These are phyloP conservation scores for Tetranychus truncatus DNA, from an alignment of 2,888 invertebrate genomes.

Conservation along the genomic window DNA sequence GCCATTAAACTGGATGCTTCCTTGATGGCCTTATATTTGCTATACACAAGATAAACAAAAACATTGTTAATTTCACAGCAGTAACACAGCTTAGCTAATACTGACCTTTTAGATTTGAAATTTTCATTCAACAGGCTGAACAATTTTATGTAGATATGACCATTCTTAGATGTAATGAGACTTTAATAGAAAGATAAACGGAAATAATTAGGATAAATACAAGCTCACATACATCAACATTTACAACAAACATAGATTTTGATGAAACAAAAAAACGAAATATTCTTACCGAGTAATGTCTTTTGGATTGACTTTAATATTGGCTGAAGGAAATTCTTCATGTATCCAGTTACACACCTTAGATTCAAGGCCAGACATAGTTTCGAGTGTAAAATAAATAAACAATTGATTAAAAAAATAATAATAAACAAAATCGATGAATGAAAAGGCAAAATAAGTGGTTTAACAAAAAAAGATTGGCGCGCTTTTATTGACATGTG, in stretches of 20 bases:
- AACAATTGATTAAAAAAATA: not conserved
- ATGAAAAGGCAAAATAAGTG: not conserved
- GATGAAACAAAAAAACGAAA: not conserved
- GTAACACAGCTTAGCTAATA: not conserved
- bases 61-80: too few species aligned
- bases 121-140: not conserved
- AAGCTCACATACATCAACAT: not conserved
- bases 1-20: not conserved
- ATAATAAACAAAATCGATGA: not conserved
- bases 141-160: not conserved
- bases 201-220: not conserved
- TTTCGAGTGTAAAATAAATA: not conserved
- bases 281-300: not conserved
- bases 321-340: not conserved
- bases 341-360: not conserved
- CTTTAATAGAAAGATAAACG: not conserved
- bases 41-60: not conserved
- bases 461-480: not conserved
- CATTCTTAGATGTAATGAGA: not conserved
- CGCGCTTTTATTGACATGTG: not conserved
- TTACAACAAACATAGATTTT: not conserved
- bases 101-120: not conserved
- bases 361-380: not conserved
- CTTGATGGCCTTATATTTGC: not conserved
- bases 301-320: not conserved